These are phyloP conservation scores for Ceyx margarethae DNA, from an alignment of 2,113 vertebrate genomes.

Conservation along the genomic window DNA sequence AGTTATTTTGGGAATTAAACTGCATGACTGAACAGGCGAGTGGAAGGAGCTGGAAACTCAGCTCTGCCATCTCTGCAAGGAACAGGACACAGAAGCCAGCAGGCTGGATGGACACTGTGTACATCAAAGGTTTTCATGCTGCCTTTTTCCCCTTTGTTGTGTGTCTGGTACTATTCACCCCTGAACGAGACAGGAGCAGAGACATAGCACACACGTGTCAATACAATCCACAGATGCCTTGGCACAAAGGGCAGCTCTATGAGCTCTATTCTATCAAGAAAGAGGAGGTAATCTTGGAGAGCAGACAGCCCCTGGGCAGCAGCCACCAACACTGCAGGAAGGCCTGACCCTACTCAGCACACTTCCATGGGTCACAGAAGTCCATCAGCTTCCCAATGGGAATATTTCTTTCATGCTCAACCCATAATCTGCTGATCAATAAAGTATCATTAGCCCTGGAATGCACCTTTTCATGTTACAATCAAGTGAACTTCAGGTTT, in stretches of 20 bases:
- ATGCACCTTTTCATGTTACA: background rate
- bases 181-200: background rate
- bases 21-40: background rate
- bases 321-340: background rate
- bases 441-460: background rate
- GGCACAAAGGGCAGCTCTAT: background rate
- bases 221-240: background rate
- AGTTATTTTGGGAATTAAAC: slow-evolving; percentile 26
- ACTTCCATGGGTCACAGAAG: accelerated
- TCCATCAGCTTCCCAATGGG: background rate
- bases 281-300: accelerated
- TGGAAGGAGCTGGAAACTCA: background rate
- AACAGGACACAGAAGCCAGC: background rate
- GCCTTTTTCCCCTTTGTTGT: background rate
- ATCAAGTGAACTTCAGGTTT: background rate
- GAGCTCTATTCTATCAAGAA: background rate
- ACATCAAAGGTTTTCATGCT: background rate
- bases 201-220: background rate
- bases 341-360: background rate
- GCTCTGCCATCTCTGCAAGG: background rate
- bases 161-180: background rate
- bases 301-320: background rate
- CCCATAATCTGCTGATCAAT: background rate
- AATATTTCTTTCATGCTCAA: background rate
- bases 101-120: background rate